Evolutionary conservation across 1,140 invertebrate species (phyloP).

Genomic region (Metaphire vulgaris): DNA sequence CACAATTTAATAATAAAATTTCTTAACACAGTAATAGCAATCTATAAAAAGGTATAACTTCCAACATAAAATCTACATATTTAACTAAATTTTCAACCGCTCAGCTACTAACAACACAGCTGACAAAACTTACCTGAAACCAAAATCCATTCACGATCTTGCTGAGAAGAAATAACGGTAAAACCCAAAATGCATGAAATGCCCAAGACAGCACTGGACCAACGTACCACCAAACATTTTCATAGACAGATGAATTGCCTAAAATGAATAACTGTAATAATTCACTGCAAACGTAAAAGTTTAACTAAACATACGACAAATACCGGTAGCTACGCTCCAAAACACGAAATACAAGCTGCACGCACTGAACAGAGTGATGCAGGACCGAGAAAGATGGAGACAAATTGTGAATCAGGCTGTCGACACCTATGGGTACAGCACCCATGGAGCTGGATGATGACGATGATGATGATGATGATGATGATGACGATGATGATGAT

Average conservation of each 20-base stretch:
- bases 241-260: constrained; percentile 73
- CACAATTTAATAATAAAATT: too few species aligned
- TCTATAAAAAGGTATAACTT: too few species aligned
- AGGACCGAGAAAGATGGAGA: too few species aligned
- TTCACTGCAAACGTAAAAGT: constrained; percentile 63
- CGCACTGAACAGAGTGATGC: background rate
- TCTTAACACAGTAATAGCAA: too few species aligned
- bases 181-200: constrained; percentile 84
- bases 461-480: background rate
- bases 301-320: constrained; percentile 10
- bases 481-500: constrained; percentile 14
- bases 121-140: constrained; percentile 67
- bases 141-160: constrained; percentile 83
- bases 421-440: too few species aligned
- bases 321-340: constrained; percentile 11
- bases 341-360: background rate
- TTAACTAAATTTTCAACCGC: background rate
- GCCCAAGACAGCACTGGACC: too few species aligned
- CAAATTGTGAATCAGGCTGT: too few species aligned
- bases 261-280: constrained; percentile 68
- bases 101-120: background rate
- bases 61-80: too few species aligned
- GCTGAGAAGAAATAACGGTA: constrained; percentile 78
- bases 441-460: too few species aligned
- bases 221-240: too few species aligned